Percentiles rank a stretch among this genome's conserved stretches.
phyloP scores from a whole-genome alignment of 2,113 vertebrate genomes.

The Lethenteron camtschaticum region DNA sequence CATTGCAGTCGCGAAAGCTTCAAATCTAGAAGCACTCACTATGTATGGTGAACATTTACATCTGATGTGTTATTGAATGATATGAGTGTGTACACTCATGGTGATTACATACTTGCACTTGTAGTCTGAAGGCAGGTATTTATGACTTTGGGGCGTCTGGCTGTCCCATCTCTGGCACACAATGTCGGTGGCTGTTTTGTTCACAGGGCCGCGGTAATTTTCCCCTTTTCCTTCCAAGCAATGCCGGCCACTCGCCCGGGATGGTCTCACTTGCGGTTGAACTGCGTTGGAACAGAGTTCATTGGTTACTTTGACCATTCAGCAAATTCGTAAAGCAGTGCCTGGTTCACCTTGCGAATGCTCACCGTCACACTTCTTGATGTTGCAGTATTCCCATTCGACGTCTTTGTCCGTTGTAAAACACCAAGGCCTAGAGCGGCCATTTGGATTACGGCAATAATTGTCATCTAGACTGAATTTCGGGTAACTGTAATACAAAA shows the following conservation, averaged over 20 bases:
- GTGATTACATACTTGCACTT: conserved; percentile 52
- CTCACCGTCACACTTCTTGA: conserved; percentile 28
- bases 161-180: conserved; percentile 72
- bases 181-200: conserved; percentile 48
- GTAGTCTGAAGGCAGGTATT: conserved; percentile 58
- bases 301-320: background rate
- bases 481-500: conserved; percentile 34
- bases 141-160: conserved; percentile 53
- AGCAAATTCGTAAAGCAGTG: conserved; percentile 7
- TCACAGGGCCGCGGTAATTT: conserved; percentile 52
- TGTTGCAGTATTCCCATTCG: conserved; percentile 51
- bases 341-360: no score
- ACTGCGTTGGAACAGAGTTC: background rate
- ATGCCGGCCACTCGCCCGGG: background rate
- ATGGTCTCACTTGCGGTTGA: background rate
- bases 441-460: conserved; percentile 83
- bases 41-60: no score
- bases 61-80: no score
- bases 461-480: conserved; percentile 78
- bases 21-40: no score
- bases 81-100: no score
- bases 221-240: conserved; percentile 68
- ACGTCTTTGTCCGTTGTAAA: conserved; percentile 42
- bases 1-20: no score
- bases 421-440: conserved; percentile 75